A percentile compares a stretch with the other conserved stretches of the same genome.
phyloP scores from a whole-genome alignment of 2,888 invertebrate genomes.

The Pseudanteris insignis region DNA sequence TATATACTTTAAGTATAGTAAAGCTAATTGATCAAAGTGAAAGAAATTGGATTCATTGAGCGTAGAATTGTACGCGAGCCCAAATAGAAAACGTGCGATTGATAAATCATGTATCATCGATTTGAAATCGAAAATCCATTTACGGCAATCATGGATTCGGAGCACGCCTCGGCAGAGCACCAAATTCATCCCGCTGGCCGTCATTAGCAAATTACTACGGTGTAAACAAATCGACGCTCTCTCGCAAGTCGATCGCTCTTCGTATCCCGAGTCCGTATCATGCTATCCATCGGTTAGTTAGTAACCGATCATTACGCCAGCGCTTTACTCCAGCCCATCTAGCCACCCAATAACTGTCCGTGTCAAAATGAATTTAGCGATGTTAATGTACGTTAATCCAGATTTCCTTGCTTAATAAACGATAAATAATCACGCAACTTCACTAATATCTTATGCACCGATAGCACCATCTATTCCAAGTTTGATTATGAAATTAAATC shows the following conservation, averaged over 20 bases:
- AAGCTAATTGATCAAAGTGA: no score
- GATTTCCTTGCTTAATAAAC: conserved; percentile 44
- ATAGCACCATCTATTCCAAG: conserved; percentile 16
- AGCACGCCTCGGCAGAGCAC: conserved; percentile 51
- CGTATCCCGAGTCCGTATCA: conserved; percentile 15
- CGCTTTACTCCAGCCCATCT: conserved; percentile 59
- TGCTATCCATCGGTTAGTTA: conserved; percentile 53
- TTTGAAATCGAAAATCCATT: conserved; percentile 9
- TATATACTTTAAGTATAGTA: no score
- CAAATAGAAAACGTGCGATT: conserved; percentile 3
- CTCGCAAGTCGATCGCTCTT: conserved; percentile 22
- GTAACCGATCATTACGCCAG: conserved; percentile 57
- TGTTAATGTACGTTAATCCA: conserved; percentile 44
- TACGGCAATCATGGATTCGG: conserved; percentile 44
- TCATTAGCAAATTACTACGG: conserved; percentile 65
- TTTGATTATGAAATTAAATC: conserved; percentile 36
- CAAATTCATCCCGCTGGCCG: conserved; percentile 46
- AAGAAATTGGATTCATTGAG: no score
- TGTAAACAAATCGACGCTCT: conserved; percentile 61
- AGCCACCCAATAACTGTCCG: conserved; percentile 57
- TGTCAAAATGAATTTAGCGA: conserved; percentile 55
- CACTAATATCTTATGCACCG: conserved; percentile 31
- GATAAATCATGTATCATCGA: conserved; percentile 16
- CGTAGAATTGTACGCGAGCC: no score
- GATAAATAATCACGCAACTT: conserved; percentile 45